Percentiles rank a stretch among this genome's conserved stretches.
These are phyloP conservation scores for Samia ricini DNA, from an alignment of 1,140 invertebrate genomes.

Conservation along the genomic window DNA sequence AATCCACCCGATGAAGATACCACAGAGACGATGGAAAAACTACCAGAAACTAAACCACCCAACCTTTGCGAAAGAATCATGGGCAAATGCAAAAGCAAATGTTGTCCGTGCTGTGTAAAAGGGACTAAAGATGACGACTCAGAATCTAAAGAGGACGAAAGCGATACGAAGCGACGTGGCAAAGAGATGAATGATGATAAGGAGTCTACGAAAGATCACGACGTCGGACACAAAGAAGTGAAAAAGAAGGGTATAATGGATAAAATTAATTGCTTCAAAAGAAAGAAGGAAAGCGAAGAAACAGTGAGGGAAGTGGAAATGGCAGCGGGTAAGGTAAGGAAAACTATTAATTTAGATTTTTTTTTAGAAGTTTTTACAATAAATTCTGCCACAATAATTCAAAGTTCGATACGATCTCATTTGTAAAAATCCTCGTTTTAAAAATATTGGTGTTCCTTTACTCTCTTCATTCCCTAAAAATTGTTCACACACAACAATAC, in stretches of 20 bases:
- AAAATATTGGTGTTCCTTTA: too few relatives aligned
- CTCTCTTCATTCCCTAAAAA: too few relatives aligned
- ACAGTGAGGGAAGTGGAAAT: slow-evolving; percentile 38
- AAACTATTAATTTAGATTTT: slow-evolving; percentile 2
- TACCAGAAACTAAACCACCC: slow-evolving; percentile 28
- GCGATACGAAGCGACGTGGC: slow-evolving; percentile 11
- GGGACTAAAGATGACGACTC: slow-evolving; percentile 32
- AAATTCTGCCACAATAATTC: too few relatives aligned
- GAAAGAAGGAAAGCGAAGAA: slow-evolving; percentile 48
- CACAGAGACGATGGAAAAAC: slow-evolving; percentile 8
- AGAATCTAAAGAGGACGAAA: slow-evolving; percentile 20
- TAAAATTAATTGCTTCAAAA: slow-evolving; percentile 60
- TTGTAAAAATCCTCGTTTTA: too few relatives aligned
- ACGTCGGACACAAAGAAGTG: slow-evolving; percentile 3
- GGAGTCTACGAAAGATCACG: slow-evolving; percentile 25
- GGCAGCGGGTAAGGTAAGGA: slow-evolving; percentile 57
- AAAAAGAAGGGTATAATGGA: slow-evolving; percentile 43
- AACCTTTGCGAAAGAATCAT: slow-evolving; percentile 59
- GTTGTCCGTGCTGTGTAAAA: slow-evolving; percentile 59
- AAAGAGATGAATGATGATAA: slow-evolving; percentile 31
- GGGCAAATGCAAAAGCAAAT: slow-evolving; percentile 59
- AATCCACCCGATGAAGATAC: slow-evolving; percentile 17
- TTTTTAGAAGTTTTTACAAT: too few relatives aligned
- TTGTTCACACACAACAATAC: too few relatives aligned
- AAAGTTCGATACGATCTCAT: too few relatives aligned